Base-by-base conservation (phyloP, 2,888 invertebrate genomes). In the Camponotus fellah region DNA sequence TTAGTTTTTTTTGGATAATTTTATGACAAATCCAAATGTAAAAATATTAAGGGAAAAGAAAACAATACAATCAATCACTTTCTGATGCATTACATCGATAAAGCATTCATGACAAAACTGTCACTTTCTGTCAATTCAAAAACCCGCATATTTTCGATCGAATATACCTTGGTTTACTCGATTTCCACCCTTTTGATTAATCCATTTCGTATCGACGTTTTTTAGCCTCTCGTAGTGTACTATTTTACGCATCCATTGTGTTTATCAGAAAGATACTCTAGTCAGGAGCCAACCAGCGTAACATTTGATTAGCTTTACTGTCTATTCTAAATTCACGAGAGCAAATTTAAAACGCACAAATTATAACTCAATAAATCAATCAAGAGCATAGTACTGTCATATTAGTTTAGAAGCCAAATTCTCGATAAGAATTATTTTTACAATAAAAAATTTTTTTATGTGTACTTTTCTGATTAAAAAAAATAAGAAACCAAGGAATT, bases 141-240 rank as follows among this genome's bases (percentile, higher is more conserved):
- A 43, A 26, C 72, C 71, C 34, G 60, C 79, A 72, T 72, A 71
- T 72, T 80, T 72, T 80, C 34, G 17, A 12, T 58, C 21, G 46
- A 46, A 60, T 72, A 46, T 46, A 71, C 43, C 60, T 40, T 58
- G 46, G 12, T 46, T 79, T 58, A 71, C 9, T 72, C 71, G 12
- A 60, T 72, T 71, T 60, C 46, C 3, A 60, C 43, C 60, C 12
- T 71, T 79, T 79, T 32, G 40, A 34, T 43, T 46, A 37, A 60
- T 43, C 40, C 71, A 60, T 80, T 79, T 80, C 71, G 26, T 60
- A 80, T 60, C 60, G 79, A 72, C 60, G 37, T 80, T 80, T 79
- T 58, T 72, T 60, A 80, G 12, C 26, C 60, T 60, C 72, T 60
- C 40, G 79, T 80, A 72, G 72, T 60, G 43, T 46, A 21, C 37